Conservation (phyloP, 1,140 invertebrate species). For the Cydia strobilella region DNA sequence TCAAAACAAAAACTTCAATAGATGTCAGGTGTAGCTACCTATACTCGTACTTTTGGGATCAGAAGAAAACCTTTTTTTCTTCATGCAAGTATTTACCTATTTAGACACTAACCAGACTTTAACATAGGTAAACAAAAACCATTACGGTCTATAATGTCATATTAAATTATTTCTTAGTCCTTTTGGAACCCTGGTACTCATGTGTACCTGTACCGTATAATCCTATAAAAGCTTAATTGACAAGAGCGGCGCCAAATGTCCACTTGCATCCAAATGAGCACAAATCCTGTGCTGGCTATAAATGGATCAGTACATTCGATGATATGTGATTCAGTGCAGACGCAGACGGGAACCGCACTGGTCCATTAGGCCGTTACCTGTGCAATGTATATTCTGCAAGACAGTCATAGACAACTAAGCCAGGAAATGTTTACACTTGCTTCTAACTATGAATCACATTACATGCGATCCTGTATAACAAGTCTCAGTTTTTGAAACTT, state of each 20-base stretch:
- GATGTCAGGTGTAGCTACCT: too few species aligned
- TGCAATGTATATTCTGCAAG: constrained; percentile 8
- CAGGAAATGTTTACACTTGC: neutral
- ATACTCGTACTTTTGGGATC: too few species aligned
- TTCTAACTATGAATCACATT: neutral
- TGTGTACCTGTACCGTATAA: neutral
- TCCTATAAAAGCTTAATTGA: neutral
- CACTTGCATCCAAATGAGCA: neutral
- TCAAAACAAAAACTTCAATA: too few species aligned
- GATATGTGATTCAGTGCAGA: neutral
- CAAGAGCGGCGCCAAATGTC: neutral
- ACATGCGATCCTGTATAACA: too few species aligned
- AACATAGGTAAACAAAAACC: too few species aligned
- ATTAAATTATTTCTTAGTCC: too few species aligned
- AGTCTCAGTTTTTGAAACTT: too few species aligned
- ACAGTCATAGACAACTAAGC: neutral
- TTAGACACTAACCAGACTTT: too few species aligned
- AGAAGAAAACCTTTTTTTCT: too few species aligned
- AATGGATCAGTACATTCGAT: neutral
- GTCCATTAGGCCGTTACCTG: constrained; percentile 7
- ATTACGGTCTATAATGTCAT: too few species aligned
- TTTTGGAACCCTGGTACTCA: neutral
- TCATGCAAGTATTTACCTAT: too few species aligned
- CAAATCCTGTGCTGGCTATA: neutral
- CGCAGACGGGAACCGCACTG: neutral